Evolutionary conservation across 2,797 vertebrate genomes (phyloP), one percentile per base, ranked within the genome.

Genomic region (Arctocebus calabarensis): DNA sequence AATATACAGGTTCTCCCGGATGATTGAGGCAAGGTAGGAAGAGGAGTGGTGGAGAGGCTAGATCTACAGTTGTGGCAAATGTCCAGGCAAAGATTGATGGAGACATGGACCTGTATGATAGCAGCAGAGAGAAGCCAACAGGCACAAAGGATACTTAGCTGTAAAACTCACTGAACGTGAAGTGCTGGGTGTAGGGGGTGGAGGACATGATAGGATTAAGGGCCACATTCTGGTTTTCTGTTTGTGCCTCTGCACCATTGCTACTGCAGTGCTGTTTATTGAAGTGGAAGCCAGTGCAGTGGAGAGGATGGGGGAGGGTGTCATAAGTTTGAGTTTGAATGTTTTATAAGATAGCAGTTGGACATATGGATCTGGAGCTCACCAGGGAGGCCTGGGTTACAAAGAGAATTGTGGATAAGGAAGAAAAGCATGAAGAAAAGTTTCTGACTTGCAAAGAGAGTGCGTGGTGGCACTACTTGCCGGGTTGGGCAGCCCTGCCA

Each of bases 281-380:
- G 45, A 12, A 45, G 10, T 22, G 74, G 27, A 52, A 10, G 17
- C 19, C 17, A 22, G 17, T 22, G 73, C 23, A 40, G 23, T 1
- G 2, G 4, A 20, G 48, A 19, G 68, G 68, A 22, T 40, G 14
- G 25, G 48, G 27, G 1, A 73, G 48, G 74, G 11, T n/a, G 22
- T 34, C 11, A 1, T 77, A 19, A 77, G 9, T n/a, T 77, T 77
- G 17, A 77, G n/a, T 75, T 66, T 70, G 70, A 48, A 32, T 23
- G 7, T 55, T 14, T 37, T 48, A 2, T 23, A 27, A 55, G 57
- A 27, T 25, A 20, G 29, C 37, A 13, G 20, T 0, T 32, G 64
- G 32, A 32, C 14, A 1, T 2, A 10, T 40, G 52, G 1, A 0
- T 32, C 59, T 48, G 70, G 32, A 48, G 59, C 45, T 75, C 0